Percentiles rank a stretch among this genome's conserved stretches.
phyloP scores from a whole-genome alignment of 1,140 invertebrate genomes.

The Trichomalopsis sarcophagae region DNA sequence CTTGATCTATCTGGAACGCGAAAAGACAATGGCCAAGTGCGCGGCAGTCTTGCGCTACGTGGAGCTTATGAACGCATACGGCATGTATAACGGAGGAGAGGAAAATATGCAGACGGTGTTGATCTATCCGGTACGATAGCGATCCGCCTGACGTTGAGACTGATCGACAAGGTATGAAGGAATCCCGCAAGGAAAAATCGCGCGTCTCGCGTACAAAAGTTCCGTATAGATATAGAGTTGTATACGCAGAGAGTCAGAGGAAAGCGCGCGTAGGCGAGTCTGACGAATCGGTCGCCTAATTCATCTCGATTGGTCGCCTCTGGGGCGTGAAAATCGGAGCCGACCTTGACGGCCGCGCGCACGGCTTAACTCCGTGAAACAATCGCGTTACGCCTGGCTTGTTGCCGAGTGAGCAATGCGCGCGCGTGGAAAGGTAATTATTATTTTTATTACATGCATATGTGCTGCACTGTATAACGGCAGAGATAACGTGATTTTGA shows the following conservation, averaged over 20 bases:
- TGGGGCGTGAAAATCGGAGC: constrained; percentile 66
- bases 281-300: constrained; percentile 70
- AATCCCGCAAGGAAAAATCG: constrained; percentile 54
- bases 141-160: constrained; percentile 53
- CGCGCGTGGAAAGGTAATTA: not conserved
- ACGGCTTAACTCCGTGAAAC: constrained; percentile 26
- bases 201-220: not conserved
- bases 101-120: not conserved
- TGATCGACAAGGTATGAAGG: constrained; percentile 64
- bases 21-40: constrained; percentile 20
- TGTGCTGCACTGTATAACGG: not conserved
- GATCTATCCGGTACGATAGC: constrained; percentile 7
- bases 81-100: not conserved
- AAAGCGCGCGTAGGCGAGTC: constrained; percentile 42
- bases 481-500: not conserved
- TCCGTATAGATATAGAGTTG: not conserved
- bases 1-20: not conserved
- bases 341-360: constrained; percentile 46
- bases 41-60: not conserved
- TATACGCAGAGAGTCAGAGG: not conserved
- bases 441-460: not conserved
- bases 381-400: constrained; percentile 55
- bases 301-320: constrained; percentile 65
- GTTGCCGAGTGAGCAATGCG: constrained; percentile 6
- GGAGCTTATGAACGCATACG: not conserved